Evolutionary conservation across 37 sponge, comb jelly and placozoan species (phyloP).

Genomic region (Chondrosia reniformis): DNA sequence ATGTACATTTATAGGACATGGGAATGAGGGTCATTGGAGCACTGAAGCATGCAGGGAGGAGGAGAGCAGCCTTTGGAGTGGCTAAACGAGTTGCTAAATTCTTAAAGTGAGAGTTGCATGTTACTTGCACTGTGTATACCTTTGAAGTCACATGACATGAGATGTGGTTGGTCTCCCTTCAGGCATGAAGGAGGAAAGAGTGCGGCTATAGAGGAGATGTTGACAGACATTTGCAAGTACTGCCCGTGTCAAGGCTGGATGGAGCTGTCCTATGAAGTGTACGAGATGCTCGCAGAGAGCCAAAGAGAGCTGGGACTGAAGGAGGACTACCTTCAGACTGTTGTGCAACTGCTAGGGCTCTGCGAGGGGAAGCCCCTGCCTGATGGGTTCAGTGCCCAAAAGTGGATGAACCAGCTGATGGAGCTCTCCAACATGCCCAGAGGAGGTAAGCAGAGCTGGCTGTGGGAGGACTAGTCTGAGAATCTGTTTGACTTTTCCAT

Average conservation of each 20-base stretch:
- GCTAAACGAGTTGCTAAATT: conserved; percentile 76
- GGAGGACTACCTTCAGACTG: conserved; percentile 32
- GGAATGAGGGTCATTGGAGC: conserved; percentile 88
- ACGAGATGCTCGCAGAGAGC: conserved; percentile 55
- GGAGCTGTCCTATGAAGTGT: conserved; percentile 45
- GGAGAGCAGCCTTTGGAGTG: conserved; percentile 74
- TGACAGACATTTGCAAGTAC: conserved; percentile 64
- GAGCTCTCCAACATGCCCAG: not conserved
- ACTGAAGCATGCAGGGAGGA: conserved; percentile 83
- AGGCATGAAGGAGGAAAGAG: not conserved
- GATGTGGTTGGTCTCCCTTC: no score
- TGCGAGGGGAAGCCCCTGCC: not conserved
- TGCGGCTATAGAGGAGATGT: conserved; percentile 57
- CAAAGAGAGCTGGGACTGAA: conserved; percentile 44
- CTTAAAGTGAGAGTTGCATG: conserved; percentile 38
- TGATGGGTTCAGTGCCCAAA: not conserved
- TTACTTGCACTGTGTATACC: not conserved
- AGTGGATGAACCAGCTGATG: conserved; percentile 4
- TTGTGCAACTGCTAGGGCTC: not conserved
- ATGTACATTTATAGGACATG: conserved; percentile 37
- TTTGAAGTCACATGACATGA: no score
- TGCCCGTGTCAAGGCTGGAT: conserved; percentile 66
- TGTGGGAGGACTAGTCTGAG: not conserved
- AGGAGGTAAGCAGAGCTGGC: not conserved
- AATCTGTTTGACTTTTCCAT: no score